Percentiles rank a stretch among this genome's conserved stretches.
Evolutionary conservation across 1,140 invertebrate species (phyloP).

Genomic region (Lepidurus arcticus): DNA sequence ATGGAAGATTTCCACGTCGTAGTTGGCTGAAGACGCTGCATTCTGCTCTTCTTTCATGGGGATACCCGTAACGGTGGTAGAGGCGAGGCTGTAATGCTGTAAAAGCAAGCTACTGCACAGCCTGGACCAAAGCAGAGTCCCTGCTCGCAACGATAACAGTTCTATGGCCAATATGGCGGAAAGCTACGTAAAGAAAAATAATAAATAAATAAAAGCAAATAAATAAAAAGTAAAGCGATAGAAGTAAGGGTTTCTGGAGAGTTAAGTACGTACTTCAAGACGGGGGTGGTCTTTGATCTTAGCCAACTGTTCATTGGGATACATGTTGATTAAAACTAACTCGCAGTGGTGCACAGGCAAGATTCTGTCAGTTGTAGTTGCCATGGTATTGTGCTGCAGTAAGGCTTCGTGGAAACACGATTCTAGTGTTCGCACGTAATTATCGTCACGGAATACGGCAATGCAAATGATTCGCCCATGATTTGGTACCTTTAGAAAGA

Average conservation of each 20-base stretch:
- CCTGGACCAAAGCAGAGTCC: conserved; percentile 21
- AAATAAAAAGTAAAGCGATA: conserved; percentile 1
- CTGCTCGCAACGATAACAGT: conserved; percentile 24
- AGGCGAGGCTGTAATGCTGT: conserved; percentile 82
- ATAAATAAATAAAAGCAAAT: neutral
- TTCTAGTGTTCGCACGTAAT: conserved; percentile 72
- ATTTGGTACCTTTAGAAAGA: conserved; percentile 49
- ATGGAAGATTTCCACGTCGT: conserved; percentile 95
- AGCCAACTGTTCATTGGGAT: conserved; percentile 66
- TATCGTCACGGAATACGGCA: conserved; percentile 74
- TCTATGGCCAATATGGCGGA: neutral
- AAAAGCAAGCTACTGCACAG: conserved; percentile 42
- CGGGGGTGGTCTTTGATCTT: conserved; percentile 57
- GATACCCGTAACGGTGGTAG: conserved; percentile 94
- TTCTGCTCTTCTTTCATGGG: conserved; percentile 99
- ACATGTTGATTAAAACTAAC: conserved; percentile 79
- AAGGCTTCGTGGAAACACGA: conserved; percentile 73
- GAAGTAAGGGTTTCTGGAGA: conserved; percentile 47
- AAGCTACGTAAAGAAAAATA: neutral
- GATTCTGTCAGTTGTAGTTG: conserved; percentile 55
- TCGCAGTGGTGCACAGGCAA: conserved; percentile 78
- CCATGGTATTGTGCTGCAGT: conserved; percentile 71
- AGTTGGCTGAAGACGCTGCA: conserved; percentile 93
- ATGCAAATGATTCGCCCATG: conserved; percentile 81
- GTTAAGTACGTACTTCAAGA: conserved; percentile 45